Base-by-base conservation (phyloP, 2,797 vertebrate genomes). In the Pseudochaenichthys georgianus region DNA sequence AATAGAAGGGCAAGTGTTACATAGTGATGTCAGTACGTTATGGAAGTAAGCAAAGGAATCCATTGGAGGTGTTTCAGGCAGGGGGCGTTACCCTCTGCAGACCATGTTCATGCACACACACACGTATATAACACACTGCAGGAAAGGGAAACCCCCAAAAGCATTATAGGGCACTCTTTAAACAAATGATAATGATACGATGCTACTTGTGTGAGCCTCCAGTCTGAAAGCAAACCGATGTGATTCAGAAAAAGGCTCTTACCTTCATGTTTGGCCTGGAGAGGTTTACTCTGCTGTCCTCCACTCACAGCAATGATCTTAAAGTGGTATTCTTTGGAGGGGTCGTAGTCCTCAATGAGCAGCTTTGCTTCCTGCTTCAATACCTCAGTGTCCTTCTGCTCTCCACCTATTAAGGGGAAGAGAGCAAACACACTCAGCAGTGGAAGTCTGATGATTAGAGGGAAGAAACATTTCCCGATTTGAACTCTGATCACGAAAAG, bases 211-310 rank as follows among this genome's bases (percentile, higher is more conserved):
- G 45, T 13, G 11, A 28, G 13, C 61, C 5, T 9, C 31, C 23
- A 4, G 28, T 53, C 41, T 17, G 28, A 57, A 13, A 16, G 4
- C 3, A 47, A 38, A 38, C 34, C 8, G 34, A 45, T n/a, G 9
- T 45, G 17, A 47, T 21, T 23, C 45, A 34, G 23, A 0, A 2
- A 16, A 23, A 0, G 17, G 11, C 28, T 70, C 74, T 66, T 91
- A 99, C 98, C 97, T 96, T 95, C 94, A 87, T 96, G 96, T 63
- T 94, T 96, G 81, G 96, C 97, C 88, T 93, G 92, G 7, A 96
- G 96, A 2, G 98, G 95, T 79, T 96, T 96, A 89, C 98, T 99
- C 87, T 96, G 95, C 85, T 95, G 87, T 42, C 91, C 94, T 78
- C 96, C 95, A 23, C 68, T 92, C 81, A 97, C 89, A 0, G 97